Conservation (phyloP, 2,113 vertebrate genomes). For the Perca fluviatilis region DNA sequence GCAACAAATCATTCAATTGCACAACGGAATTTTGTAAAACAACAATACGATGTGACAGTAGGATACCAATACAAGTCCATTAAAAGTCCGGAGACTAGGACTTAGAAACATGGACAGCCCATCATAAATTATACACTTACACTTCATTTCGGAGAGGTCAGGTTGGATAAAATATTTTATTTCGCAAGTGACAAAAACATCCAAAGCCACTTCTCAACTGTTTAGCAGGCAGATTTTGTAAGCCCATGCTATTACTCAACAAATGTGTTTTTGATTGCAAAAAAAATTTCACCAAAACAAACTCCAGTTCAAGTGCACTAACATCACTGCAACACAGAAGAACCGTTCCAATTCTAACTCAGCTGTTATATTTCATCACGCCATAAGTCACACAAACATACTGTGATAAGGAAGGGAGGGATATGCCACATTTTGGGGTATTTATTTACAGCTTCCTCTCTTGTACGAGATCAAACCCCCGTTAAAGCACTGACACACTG, state of each 20-base stretch:
- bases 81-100: neutral
- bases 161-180: neutral
- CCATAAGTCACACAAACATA: conserved; percentile 50
- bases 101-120: neutral
- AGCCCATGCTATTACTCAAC: neutral
- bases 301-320: conserved; percentile 8
- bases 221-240: neutral
- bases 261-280: neutral
- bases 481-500: conserved; percentile 48
- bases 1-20: neutral
- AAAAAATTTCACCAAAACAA: conserved; percentile 22
- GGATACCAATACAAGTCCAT: neutral
- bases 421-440: conserved; percentile 72
- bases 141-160: conserved; percentile 1
- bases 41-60: neutral
- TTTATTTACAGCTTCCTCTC: conserved; percentile 78
- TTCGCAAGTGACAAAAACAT: conserved; percentile 1
- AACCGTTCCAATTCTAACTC: conserved; percentile 34
- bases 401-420: conserved; percentile 36
- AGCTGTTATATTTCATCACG: conserved; percentile 42
- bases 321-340: neutral
- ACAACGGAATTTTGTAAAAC: neutral
- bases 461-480: conserved; percentile 72
- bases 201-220: neutral
- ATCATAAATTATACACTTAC: neutral